Conservation (phyloP, 2,888 invertebrate species). For the Dioctria linearis region DNA sequence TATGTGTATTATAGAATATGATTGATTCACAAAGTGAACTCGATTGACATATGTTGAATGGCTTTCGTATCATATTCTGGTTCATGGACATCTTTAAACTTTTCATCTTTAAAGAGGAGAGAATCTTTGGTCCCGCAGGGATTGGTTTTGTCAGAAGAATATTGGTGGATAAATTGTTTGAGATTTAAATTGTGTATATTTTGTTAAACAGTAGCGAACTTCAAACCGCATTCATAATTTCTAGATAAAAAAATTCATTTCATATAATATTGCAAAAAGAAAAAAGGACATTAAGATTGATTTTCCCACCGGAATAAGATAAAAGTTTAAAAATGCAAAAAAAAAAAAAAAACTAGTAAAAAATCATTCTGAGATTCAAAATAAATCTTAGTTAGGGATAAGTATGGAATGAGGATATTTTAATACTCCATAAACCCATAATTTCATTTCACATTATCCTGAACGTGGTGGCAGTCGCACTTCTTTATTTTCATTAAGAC, state of each 20-base stretch:
- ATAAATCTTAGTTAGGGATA: not conserved
- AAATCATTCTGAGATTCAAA: slow-evolving; percentile 10
- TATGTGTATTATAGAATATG: not conserved
- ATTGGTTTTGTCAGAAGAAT: no score
- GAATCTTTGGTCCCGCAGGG: no score
- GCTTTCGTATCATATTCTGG: not conserved
- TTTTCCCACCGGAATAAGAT: not conserved
- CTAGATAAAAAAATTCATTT: not conserved
- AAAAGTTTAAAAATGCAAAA: not conserved
- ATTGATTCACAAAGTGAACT: not conserved
- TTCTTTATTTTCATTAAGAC: slow-evolving; percentile 20
- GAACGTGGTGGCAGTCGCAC: not conserved
- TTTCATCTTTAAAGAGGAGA: not conserved
- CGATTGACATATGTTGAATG: not conserved
- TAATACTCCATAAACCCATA: slow-evolving; percentile 6
- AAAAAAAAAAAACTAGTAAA: not conserved
- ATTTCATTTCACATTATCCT: slow-evolving; percentile 14
- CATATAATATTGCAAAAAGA: not conserved
- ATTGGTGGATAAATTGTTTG: no score
- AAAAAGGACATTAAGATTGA: not conserved
- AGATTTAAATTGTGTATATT: no score
- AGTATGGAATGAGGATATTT: slow-evolving; percentile 7
- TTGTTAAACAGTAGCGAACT: no score
- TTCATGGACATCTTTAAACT: not conserved
- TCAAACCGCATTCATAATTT: not conserved